Conservation (phyloP, 2,888 invertebrate genomes). For the Sycophila texana region DNA sequence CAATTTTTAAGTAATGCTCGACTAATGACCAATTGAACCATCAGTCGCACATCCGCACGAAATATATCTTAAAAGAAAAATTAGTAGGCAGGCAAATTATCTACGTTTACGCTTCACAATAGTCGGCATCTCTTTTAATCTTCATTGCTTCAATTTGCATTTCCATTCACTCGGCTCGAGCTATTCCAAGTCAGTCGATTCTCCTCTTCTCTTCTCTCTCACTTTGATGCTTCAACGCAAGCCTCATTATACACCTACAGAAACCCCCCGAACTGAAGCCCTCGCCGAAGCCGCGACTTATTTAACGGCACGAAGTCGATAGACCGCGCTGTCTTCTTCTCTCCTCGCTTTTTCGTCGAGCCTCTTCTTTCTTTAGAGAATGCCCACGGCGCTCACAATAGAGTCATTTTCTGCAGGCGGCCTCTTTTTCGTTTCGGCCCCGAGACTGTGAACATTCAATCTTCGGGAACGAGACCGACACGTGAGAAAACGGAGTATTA, state of each 20-base stretch:
- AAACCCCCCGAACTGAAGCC: neutral
- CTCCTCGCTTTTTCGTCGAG: neutral
- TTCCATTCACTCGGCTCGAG: neutral
- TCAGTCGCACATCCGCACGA: too few relatives aligned
- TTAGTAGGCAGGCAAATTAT: too few relatives aligned
- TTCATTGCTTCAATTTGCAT: neutral
- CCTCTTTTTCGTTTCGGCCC: too few relatives aligned
- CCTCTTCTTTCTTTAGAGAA: neutral
- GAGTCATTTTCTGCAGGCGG: slow-evolving; percentile 37
- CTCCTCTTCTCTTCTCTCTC: neutral
- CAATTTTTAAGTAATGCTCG: too few relatives aligned
- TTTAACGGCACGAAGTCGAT: neutral
- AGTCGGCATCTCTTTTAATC: neutral
- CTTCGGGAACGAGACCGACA: slow-evolving; percentile 2
- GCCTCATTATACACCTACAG: neutral
- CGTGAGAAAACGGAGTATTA: neutral
- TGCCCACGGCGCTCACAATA: slow-evolving; percentile 22
- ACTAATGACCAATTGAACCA: too few relatives aligned
- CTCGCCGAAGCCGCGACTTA: neutral
- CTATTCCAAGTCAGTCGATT: neutral
- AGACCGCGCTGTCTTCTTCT: neutral
- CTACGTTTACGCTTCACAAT: neutral
- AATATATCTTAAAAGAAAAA: too few relatives aligned
- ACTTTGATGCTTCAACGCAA: neutral
- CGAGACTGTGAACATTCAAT: slow-evolving; percentile 14